Evolutionary conservation across 2,888 invertebrate species (phyloP), one percentile per base, ranked within the genome.

Genomic region (Eupithecia tripunctaria): DNA sequence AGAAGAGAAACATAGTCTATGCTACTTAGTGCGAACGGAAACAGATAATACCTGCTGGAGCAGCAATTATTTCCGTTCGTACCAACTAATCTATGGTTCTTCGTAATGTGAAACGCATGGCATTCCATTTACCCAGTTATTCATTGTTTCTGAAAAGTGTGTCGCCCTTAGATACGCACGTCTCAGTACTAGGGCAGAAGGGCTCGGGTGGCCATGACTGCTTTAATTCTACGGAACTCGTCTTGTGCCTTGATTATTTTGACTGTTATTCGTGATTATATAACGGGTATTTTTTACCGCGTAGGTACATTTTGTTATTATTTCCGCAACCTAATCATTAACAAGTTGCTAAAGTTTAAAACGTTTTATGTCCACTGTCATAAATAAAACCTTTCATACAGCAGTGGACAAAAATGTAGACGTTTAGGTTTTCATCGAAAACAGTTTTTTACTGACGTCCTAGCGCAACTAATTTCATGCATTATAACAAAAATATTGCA

Each of bases 141-240:
- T 81, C 80, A 81, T 82, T 84, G 81, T 80, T 67, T 73, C 36
- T 67, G 68, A 36, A 72, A 76, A 66, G 72, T 73, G 64, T 74
- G 76, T 70, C 76, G 60, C 69, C 69, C 70, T 75, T 70, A 62
- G 56, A 66, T 66, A 68, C 71, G 66, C 69, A 66, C 69, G 69
- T 71, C 62, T 56, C 21, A 25, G 8, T 18, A 71, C 66, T 73
- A 70, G 73, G 73, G 70, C 76, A 67, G 43, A 72, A 71, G 71
- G 70, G 65, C 71, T 72, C 21, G 27, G 41, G 68, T 69, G 66
- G 29, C 71, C 74, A 71, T 69, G 63, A 12, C 29, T 69, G 51
- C 4, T 56, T 32, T 67, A 56, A 64, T 64, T 64, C 38, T 12
- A 41, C 10, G 38, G 64, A 38, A 64, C 36, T 64, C 18, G 38